Conservation (phyloP, 2,113 vertebrate species). For the Leuciscus idus region DNA sequence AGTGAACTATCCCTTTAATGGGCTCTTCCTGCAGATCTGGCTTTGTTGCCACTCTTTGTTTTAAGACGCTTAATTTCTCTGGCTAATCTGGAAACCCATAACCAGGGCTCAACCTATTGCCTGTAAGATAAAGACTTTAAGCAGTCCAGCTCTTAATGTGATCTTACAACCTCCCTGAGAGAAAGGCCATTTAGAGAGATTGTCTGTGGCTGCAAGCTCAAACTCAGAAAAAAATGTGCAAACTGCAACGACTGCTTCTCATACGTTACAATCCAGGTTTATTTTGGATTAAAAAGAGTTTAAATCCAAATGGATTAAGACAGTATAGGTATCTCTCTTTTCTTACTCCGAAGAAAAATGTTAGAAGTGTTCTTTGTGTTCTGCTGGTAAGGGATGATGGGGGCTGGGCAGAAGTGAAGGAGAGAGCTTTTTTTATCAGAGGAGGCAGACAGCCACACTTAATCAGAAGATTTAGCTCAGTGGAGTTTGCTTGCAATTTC, state of each 20-base stretch:
- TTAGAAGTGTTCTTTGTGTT: conserved; percentile 18
- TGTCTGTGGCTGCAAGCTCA: conserved; percentile 17
- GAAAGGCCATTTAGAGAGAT: conserved; percentile 58
- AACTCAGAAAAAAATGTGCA: not conserved
- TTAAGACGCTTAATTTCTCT: conserved; percentile 55
- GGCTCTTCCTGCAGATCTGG: conserved; percentile 41
- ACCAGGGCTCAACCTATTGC: conserved; percentile 62
- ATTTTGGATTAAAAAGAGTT: conserved; percentile 7
- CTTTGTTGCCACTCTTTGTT: conserved; percentile 49
- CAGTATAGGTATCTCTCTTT: conserved; percentile 18
- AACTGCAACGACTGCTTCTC: not conserved
- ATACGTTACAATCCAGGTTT: not conserved
- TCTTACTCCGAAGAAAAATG: not conserved
- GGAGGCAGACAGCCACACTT: conserved; percentile 47
- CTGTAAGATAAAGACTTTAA: conserved; percentile 43
- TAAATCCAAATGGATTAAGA: not conserved
- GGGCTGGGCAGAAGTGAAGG: conserved; percentile 37
- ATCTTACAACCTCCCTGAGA: conserved; percentile 53
- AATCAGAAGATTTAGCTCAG: conserved; percentile 56
- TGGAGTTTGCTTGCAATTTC: conserved; percentile 64
- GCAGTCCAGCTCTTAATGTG: conserved; percentile 22
- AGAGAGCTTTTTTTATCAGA: conserved; percentile 47
- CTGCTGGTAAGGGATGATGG: conserved; percentile 8
- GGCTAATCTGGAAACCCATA: conserved; percentile 60
- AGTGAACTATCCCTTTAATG: conserved; percentile 52